Evolutionary conservation across 1,140 invertebrate genomes (phyloP).

Genomic region (Lerema accius): DNA sequence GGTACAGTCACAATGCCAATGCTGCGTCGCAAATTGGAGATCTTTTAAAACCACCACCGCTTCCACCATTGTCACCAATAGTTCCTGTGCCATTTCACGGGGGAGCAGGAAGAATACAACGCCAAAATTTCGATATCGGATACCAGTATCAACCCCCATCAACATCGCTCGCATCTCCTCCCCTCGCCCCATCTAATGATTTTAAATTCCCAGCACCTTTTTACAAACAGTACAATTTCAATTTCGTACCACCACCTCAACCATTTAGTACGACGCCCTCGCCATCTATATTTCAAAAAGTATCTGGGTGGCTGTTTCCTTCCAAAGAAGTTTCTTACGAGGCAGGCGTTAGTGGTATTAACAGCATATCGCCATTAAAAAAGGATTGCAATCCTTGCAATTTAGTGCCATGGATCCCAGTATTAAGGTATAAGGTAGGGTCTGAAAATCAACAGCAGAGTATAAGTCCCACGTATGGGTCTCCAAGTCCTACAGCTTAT

Average conservation of each 20-base stretch:
- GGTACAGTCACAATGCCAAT: conserved; percentile 49
- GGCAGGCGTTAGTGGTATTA: conserved; percentile 42
- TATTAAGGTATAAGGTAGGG: conserved; percentile 80
- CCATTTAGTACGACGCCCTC: conserved; percentile 71
- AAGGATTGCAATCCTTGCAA: conserved; percentile 89
- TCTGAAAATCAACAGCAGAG: conserved; percentile 53
- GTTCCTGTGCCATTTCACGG: conserved; percentile 68
- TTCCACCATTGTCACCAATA: conserved; percentile 54
- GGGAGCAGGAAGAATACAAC: conserved; percentile 50
- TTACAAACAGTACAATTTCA: conserved; percentile 77
- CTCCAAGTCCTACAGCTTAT: conserved; percentile 60
- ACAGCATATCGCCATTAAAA: conserved; percentile 63
- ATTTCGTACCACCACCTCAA: conserved; percentile 73
- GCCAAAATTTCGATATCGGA: conserved; percentile 51
- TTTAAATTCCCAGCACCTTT: conserved; percentile 76
- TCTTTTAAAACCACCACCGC: conserved; percentile 66
- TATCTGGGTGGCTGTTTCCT: conserved; percentile 78
- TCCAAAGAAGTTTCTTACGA: conserved; percentile 61
- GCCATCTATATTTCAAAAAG: conserved; percentile 76
- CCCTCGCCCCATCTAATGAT: conserved; percentile 44
- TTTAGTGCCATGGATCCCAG: conserved; percentile 90
- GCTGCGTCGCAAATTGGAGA: conserved; percentile 55
- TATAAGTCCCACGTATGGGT: conserved; percentile 61
- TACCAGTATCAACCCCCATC: conserved; percentile 59
- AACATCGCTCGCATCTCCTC: conserved; percentile 41